Conservation (phyloP, 2,888 invertebrate species). For the Drosophila lacicola region DNA sequence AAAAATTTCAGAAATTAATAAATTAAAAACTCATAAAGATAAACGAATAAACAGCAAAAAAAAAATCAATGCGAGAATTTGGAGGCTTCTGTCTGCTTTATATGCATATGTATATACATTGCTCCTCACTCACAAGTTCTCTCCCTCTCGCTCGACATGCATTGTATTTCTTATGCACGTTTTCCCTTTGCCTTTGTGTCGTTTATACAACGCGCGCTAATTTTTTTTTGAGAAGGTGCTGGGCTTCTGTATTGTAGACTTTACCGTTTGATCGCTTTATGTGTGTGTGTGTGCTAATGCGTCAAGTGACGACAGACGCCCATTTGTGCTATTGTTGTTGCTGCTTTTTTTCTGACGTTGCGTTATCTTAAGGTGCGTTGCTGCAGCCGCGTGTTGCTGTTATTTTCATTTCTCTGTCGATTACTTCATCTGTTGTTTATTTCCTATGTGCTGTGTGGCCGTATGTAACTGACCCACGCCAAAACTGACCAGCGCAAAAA, state of each 20-base stretch:
- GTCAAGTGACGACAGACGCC: conserved; percentile 45
- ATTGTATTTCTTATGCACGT: conserved; percentile 53
- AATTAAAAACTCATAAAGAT: conserved; percentile 23
- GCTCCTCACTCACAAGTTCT: not conserved
- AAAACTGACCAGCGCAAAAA: conserved; percentile 76
- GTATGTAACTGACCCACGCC: conserved; percentile 55
- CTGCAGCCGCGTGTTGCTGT: conserved; percentile 42
- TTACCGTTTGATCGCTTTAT: conserved; percentile 37
- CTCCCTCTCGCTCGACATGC: conserved; percentile 20
- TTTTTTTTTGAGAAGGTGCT: conserved; percentile 16
- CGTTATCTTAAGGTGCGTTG: conserved; percentile 23
- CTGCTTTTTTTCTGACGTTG: not conserved
- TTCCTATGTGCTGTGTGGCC: conserved; percentile 64
- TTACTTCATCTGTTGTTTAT: conserved; percentile 75
- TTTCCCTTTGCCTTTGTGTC: conserved; percentile 52
- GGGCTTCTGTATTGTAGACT: conserved; percentile 17
- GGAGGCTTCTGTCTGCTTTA: conserved; percentile 12
- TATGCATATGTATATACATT: conserved; percentile 12
- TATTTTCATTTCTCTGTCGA: conserved; percentile 42
- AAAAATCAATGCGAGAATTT: conserved; percentile 40
- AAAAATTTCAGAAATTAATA: conserved; percentile 21
- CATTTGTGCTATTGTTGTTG: conserved; percentile 26
- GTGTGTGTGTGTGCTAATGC: conserved; percentile 34
- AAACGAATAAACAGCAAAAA: conserved; percentile 8
- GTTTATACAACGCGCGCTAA: conserved; percentile 52